Conservation (phyloP, 2,797 vertebrate species). For the Crocidura indochinensis region DNA sequence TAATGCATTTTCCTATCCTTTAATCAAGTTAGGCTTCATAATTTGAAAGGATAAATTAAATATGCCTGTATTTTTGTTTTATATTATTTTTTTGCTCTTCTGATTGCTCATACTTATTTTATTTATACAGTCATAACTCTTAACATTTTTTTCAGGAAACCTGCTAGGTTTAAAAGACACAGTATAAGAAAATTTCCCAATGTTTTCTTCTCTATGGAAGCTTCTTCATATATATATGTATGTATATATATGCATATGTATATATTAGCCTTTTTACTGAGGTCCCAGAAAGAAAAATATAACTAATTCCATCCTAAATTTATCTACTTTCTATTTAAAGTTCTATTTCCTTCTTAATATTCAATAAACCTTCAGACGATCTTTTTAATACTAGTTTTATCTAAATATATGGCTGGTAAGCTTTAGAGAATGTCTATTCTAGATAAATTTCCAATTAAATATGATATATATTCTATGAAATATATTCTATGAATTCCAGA, state of each 20-base stretch:
- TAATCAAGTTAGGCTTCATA: neutral
- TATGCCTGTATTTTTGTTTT: neutral
- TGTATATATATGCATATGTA: neutral
- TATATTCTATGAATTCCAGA: too few species aligned
- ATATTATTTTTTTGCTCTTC: too few species aligned
- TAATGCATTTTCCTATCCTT: neutral
- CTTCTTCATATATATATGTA: neutral
- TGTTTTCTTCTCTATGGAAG: neutral
- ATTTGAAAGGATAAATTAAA: neutral
- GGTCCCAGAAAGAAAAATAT: neutral
- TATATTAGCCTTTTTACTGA: slow-evolving; percentile 17
- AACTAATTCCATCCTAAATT: neutral
- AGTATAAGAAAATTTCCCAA: neutral
- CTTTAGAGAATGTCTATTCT: neutral
- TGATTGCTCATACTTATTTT: neutral
- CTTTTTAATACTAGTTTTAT: neutral
- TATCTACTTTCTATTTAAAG: neutral
- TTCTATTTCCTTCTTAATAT: neutral
- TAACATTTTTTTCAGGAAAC: neutral
- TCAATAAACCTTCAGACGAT: neutral
- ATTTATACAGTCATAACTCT: neutral
- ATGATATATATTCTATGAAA: neutral
- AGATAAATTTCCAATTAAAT: slow-evolving; percentile 16
- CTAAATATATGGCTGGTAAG: neutral
- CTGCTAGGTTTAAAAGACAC: neutral